Evolutionary conservation across 2,888 invertebrate species (phyloP).

Genomic region (Pandemis corylana): DNA sequence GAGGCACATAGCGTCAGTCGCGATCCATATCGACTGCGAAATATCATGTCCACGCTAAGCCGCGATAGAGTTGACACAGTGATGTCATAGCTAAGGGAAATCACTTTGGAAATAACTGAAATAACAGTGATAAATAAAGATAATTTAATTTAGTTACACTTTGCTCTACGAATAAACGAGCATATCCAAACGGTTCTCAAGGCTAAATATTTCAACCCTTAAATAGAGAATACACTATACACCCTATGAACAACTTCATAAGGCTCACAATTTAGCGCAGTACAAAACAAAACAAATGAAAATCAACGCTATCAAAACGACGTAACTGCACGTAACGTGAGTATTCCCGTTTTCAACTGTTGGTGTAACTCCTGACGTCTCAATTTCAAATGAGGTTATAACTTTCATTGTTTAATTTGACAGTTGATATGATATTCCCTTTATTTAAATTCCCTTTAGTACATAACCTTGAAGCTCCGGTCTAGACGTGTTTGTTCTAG

Average conservation of each 20-base stretch:
- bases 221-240: neutral
- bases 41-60: no score
- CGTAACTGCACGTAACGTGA: neutral
- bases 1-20: no score
- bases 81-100: no score
- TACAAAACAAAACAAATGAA: conserved; percentile 23
- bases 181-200: neutral
- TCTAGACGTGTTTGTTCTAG: conserved; percentile 43
- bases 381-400: neutral
- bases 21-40: no score
- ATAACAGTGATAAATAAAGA: no score
- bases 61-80: no score
- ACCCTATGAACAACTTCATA: conserved; percentile 8
- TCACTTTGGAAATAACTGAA: no score
- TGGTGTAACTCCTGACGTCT: neutral
- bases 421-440: conserved; percentile 39
- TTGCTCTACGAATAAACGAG: neutral
- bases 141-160: no score
- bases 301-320: neutral
- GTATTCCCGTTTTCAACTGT: neutral
- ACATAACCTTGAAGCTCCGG: conserved; percentile 43
- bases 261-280: conserved; percentile 10
- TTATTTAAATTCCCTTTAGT: conserved; percentile 36
- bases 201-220: neutral
- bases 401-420: conserved; percentile 17